Conservation (phyloP, 2,888 invertebrate species). For the Strigamia transsilvanica region DNA sequence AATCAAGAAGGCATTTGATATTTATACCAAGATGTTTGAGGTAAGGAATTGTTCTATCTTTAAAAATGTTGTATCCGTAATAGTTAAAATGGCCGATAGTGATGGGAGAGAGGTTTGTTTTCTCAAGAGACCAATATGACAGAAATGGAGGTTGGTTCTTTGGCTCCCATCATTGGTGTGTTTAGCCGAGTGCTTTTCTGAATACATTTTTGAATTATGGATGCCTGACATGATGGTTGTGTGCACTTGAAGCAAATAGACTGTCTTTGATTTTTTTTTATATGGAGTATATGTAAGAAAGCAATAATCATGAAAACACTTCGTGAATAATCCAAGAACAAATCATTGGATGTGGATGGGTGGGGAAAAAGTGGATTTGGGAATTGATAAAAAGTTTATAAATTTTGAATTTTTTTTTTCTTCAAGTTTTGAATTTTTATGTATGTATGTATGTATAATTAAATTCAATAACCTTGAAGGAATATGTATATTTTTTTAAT, state of each 20-base stretch:
- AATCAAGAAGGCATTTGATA: background rate
- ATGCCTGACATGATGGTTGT: background rate
- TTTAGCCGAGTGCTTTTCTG: slow-evolving; percentile 8
- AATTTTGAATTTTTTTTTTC: background rate
- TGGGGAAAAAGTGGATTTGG: no score
- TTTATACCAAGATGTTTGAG: background rate
- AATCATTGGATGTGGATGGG: background rate
- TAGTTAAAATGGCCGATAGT: slow-evolving; percentile 8
- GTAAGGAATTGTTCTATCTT: background rate
- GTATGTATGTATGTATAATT: background rate
- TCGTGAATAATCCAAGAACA: slow-evolving; percentile 8
- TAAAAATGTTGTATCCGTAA: background rate
- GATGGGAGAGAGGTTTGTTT: slow-evolving; percentile 2
- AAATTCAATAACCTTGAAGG: background rate
- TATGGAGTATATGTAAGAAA: background rate
- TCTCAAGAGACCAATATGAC: background rate
- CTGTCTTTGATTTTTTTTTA: slow-evolving; percentile 8
- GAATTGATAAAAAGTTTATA: slow-evolving; percentile 1
- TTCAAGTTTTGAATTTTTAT: background rate
- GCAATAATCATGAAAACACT: slow-evolving; percentile 8
- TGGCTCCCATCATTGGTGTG: background rate
- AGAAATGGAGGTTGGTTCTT: slow-evolving; percentile 2
- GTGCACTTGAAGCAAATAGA: slow-evolving; percentile 7
- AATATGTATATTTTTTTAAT: background rate
- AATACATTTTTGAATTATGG: slow-evolving; percentile 8